A percentile compares a stretch with the other conserved stretches of the same genome.
phyloP scores from a whole-genome alignment of 2,888 invertebrate genomes.

The Acanthosoma haemorrhoidale region DNA sequence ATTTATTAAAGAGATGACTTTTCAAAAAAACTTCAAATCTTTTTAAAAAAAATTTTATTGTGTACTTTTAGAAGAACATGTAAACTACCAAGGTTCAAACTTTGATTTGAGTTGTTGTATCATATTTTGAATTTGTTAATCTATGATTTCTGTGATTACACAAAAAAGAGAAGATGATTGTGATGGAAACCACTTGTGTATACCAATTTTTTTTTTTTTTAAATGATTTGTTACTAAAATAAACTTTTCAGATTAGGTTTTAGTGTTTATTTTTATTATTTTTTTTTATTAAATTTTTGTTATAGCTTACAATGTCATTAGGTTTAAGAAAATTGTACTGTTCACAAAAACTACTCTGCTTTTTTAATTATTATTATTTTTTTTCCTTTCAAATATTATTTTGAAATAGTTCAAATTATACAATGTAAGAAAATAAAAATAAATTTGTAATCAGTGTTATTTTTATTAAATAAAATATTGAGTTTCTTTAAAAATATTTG shows the following conservation, averaged over 20 bases:
- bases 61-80: no score
- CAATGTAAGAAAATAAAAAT: neutral
- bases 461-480: slow-evolving; percentile 8
- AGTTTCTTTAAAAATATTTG: neutral
- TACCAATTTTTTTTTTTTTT: neutral
- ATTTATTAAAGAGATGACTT: no score
- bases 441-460: slow-evolving; percentile 8
- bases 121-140: no score
- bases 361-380: neutral
- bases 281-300: neutral
- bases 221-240: neutral
- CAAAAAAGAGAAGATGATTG: neutral
- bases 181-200: neutral
- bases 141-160: slow-evolving; percentile 10
- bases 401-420: neutral
- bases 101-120: no score
- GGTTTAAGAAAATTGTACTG: slow-evolving; percentile 6
- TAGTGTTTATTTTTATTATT: neutral
- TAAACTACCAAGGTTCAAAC: no score
- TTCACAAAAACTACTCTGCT: neutral
- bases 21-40: neutral
- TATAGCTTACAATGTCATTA: neutral
- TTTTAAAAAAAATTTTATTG: no score
- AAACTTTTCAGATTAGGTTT: no score
- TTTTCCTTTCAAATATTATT: neutral